Evolutionary conservation across 2,888 invertebrate genomes (phyloP), one percentile per base, ranked within the genome.

Genomic region (Oligia strigilis): DNA sequence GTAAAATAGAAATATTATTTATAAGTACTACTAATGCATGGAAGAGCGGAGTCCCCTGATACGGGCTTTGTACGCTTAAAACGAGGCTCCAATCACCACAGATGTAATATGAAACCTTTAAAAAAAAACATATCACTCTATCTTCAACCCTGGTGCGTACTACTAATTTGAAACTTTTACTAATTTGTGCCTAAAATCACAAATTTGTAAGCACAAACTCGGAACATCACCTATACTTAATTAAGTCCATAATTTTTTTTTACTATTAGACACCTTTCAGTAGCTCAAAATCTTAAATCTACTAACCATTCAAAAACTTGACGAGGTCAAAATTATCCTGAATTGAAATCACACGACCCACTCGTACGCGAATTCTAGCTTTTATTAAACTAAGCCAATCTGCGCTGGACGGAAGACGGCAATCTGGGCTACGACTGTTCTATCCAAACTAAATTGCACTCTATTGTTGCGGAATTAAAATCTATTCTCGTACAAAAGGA

Each of bases 361-460:
- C 17, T 80, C 75, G 77, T 40, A 49, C 69, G 49, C 29, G 72
- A 82, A 80, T 64, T 46, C 72, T 72, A 75, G 69, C 67, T 75
- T 79, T 77, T 77, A 88, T 82, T 78, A 79, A 88, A 84, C 80
- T 55, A 74, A 36, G 40, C 64, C 81, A 86, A 83, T 88, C 81
- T 73, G 19, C 19, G 40, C 23, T 80, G 78, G 73, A 70, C 88
- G 87, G 88, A 88, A 88, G 81, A 70, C 62, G 49, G 66, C 87
- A 87, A 87, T 87, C 87, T 80, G 46, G 69, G 6, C 65, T 43
- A 43, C 70, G n/a, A 52, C 40, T 46, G 13, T 36, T 46, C 43
- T 36, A 17, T 13, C 11, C 55, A 87, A 79, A 78, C 55, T 36
- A 77, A 79, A 82, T 62, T 70, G 75, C 49, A 77, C 74, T 62